Conservation (phyloP, 2,113 vertebrate species). For the Oreochromis aureus region DNA sequence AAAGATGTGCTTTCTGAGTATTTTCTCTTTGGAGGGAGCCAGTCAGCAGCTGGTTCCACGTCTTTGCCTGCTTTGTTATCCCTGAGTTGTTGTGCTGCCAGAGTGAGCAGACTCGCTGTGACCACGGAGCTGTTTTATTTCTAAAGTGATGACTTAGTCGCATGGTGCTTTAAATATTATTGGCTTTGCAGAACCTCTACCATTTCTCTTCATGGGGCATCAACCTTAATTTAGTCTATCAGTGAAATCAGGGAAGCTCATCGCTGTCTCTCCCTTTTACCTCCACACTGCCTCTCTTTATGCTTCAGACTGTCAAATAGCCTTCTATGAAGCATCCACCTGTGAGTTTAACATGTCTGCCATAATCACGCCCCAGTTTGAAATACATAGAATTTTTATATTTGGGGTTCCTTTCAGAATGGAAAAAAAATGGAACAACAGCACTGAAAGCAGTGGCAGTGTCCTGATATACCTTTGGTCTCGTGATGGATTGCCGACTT, state of each 20-base stretch:
- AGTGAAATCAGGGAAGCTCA: constrained; percentile 36
- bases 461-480: background rate
- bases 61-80: background rate
- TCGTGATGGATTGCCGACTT: background rate
- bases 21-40: background rate
- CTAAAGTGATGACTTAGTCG: constrained; percentile 38
- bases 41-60: background rate
- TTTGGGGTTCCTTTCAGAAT: fast-evolving
- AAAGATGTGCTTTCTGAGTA: fast-evolving
- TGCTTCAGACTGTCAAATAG: background rate
- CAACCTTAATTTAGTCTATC: constrained; percentile 54
- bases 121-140: constrained; percentile 62
- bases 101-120: constrained; percentile 18
- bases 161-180: constrained; percentile 59
- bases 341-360: background rate
- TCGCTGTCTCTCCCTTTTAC: background rate
- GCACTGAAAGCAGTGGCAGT: background rate
- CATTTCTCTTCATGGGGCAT: constrained; percentile 63
- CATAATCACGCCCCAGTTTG: background rate
- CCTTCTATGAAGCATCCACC: background rate
- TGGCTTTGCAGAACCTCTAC: constrained; percentile 27
- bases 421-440: background rate
- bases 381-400: background rate
- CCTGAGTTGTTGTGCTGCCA: background rate
- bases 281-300: background rate